These are phyloP conservation scores for Microchirus variegatus DNA, from an alignment of 2,797 vertebrate genomes.

Conservation along the genomic window DNA sequence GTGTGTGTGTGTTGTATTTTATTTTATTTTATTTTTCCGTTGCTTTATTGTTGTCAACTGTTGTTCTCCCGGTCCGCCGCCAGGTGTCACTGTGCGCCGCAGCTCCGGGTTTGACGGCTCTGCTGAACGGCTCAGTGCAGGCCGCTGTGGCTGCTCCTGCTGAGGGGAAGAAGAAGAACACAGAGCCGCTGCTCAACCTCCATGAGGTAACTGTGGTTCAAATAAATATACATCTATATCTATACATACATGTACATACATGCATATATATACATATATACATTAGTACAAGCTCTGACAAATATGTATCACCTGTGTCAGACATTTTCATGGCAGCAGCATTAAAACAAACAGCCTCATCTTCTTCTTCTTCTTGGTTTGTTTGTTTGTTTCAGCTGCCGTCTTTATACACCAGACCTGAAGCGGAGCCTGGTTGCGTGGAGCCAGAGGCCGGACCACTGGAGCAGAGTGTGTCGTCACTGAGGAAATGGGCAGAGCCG, in stretches of 20 bases:
- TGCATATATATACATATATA: too few relatives aligned
- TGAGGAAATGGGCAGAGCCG: conserved; percentile 84
- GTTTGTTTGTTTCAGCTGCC: conserved; percentile 77
- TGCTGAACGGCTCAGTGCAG: conserved; percentile 81
- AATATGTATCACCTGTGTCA: too few relatives aligned
- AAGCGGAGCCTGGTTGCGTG: conserved; percentile 68
- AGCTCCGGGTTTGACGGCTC: conserved; percentile 77
- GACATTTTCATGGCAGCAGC: too few relatives aligned
- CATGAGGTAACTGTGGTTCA: conserved; percentile 81
- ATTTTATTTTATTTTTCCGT: not conserved
- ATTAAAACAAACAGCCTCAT: not conserved
- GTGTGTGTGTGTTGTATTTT: not conserved
- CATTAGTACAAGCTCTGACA: too few relatives aligned
- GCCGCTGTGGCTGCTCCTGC: conserved; percentile 84
- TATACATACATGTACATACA: too few relatives aligned
- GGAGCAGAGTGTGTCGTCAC: conserved; percentile 82
- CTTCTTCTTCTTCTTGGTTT: not conserved
- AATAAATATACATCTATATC: too few relatives aligned
- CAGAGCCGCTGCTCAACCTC: conserved; percentile 67
- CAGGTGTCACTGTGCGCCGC: conserved; percentile 84
- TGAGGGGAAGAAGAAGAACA: conserved; percentile 76
- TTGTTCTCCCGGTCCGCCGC: conserved; percentile 5
- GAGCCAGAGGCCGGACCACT: conserved; percentile 79
- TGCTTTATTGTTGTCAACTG: not conserved
- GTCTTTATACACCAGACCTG: conserved; percentile 88